A percentile compares a stretch with the other conserved stretches of the same genome.
Conservation (phyloP, 1,140 invertebrate species). For the Paraescarpia echinospica region DNA sequence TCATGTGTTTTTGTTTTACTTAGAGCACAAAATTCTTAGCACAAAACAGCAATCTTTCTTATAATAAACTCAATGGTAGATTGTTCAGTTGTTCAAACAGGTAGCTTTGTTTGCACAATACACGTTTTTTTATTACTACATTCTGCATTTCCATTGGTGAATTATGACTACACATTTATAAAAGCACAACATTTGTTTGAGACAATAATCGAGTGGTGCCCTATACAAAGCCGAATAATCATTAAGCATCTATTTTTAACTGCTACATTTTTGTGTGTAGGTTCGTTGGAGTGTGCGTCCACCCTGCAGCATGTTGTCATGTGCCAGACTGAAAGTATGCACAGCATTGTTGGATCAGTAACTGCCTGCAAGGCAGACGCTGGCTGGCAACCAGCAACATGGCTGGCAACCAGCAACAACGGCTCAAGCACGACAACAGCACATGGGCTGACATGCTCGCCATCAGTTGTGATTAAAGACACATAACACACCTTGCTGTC, state of each 20-base stretch:
- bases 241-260: neutral
- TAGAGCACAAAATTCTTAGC: neutral
- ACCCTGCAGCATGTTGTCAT: neutral
- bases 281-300: too few relatives aligned
- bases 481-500: neutral
- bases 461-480: neutral
- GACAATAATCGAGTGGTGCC: neutral
- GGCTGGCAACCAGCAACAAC: neutral
- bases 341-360: neutral
- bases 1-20: too few relatives aligned
- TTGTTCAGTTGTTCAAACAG: too few relatives aligned
- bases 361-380: neutral
- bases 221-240: neutral
- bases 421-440: neutral
- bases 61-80: too few relatives aligned
- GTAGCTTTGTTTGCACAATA: too few relatives aligned
- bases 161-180: neutral
- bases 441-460: neutral
- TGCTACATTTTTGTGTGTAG: neutral
- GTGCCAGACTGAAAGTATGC: neutral
- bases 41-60: too few relatives aligned
- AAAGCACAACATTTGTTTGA: neutral
- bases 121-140: too few relatives aligned
- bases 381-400: neutral
- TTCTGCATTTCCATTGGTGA: too few relatives aligned